A percentile compares a stretch with the other conserved stretches of the same genome.
phyloP scores from a whole-genome alignment of 2,888 invertebrate genomes.

The Oeneis ivallda region DNA sequence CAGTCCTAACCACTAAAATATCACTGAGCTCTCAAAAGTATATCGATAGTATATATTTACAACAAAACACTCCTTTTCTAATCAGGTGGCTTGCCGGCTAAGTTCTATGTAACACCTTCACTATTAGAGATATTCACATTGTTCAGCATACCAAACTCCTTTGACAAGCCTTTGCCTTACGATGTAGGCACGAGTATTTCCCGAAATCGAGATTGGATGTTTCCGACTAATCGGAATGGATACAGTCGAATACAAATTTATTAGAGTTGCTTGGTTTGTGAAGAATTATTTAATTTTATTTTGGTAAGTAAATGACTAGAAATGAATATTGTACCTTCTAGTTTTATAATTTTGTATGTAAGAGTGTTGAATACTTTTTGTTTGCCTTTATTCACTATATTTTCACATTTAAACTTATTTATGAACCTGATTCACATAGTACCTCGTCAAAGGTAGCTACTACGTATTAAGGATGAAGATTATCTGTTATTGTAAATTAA shows the following conservation, averaged over 20 bases:
- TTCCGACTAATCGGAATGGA: not conserved
- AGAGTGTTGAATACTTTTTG: not conserved
- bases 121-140: too few species aligned
- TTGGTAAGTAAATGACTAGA: not conserved
- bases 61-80: too few species aligned
- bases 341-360: conserved; percentile 3
- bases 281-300: conserved; percentile 1
- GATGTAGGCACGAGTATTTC: too few species aligned
- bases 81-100: too few species aligned
- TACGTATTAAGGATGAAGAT: not conserved
- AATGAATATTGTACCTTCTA: not conserved
- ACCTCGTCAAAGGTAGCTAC: conserved; percentile 4
- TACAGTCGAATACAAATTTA: conserved; percentile 7
- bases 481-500: too few species aligned
- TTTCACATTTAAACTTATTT: not conserved
- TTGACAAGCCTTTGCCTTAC: too few species aligned
- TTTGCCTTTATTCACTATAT: conserved; percentile 4
- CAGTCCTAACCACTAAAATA: too few species aligned
- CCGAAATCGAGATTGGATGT: too few species aligned
- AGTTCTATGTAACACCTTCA: too few species aligned
- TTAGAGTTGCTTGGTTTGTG: conserved; percentile 18
- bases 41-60: too few species aligned
- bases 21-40: too few species aligned
- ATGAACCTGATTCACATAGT: not conserved
- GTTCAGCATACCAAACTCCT: too few species aligned